Base-by-base conservation (phyloP, 1,140 invertebrate genomes). In the Hormaphis cornu region DNA sequence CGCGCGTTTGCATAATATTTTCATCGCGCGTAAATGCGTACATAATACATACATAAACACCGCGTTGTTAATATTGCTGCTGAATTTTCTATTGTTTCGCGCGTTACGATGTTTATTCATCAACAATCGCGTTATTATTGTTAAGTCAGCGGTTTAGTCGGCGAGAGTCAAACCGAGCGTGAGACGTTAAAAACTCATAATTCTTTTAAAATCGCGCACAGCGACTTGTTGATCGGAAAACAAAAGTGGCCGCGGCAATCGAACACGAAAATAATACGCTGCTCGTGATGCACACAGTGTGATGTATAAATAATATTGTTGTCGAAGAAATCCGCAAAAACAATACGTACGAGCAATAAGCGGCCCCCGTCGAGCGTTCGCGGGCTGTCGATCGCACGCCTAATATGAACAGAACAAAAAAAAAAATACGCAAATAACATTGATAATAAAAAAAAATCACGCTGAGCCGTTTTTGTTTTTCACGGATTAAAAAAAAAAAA, bases 161-260 rank as follows among this genome's bases (percentile, higher is more conserved):
- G 61, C 7, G 30, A 42, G 26, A 10, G 14, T n/a, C 42, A 50
- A 66, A 48, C 61, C 44, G 44, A 66, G 26, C 61, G 61, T 66
- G 61, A 66, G 61, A 66, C 50, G 50, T 48, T 58, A 24, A 40
- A n/a, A n/a, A n/a, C n/a, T n/a, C n/a, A 58, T 58, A 58, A 58
- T 58, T 58, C 40, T 33, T 33, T 50, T 50, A 42, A 44, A 66
- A 66, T 48, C n/a, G 44, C 50, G 61, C 22, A 46, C 61, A 26
- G 61, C 42, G 42, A 54, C 61, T 66, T 66, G 61, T 66, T 66
- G 61, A 66, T 50, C 61, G 28, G 35, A 50, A 48, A 66, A 66
- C 61, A 66, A 66, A 66, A 66, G 61, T 42, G n/a, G n/a, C n/a
- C n/a, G n/a, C n/a, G 44, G 50, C 61, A 66, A 48, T 66, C 26